Percentiles rank a stretch among this genome's conserved stretches.
phyloP scores from a whole-genome alignment of 2,113 vertebrate species.

The Halichoerus grypus region DNA sequence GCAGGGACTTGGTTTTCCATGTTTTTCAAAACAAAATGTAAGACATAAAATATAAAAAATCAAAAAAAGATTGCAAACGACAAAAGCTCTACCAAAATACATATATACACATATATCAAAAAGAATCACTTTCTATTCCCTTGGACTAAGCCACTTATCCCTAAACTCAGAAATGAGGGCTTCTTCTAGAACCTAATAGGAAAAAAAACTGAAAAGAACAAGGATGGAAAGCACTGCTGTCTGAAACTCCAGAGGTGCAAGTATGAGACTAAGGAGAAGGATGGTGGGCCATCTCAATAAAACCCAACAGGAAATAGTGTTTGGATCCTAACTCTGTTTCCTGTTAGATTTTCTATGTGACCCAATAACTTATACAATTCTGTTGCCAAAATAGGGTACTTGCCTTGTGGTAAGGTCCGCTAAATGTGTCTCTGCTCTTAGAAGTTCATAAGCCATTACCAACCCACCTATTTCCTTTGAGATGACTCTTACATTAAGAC shows the following conservation, averaged over 20 bases:
- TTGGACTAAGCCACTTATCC: neutral
- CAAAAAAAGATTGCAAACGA: neutral
- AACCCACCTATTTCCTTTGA: neutral
- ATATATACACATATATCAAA: neutral
- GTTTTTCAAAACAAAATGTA: slow-evolving; percentile 30
- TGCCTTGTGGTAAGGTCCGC: neutral
- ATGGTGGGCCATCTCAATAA: neutral
- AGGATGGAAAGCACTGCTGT: neutral
- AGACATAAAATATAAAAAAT: slow-evolving; percentile 42
- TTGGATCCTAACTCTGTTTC: neutral
- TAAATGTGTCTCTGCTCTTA: neutral
- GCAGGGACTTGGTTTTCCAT: neutral
- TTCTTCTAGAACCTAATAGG: neutral
- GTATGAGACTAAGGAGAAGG: neutral
- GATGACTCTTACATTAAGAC: neutral
- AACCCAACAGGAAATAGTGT: neutral
- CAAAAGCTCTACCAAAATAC: neutral
- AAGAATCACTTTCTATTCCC: neutral
- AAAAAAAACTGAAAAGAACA: neutral
- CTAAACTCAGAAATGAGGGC: neutral
- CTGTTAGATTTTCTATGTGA: neutral
- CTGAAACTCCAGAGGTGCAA: neutral
- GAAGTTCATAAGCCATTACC: neutral
- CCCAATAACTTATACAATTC: neutral
- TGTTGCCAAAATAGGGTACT: neutral